Percentiles rank a stretch among this genome's conserved stretches.
These are phyloP conservation scores for Ptiloglossa arizonensis DNA, from an alignment of 1,140 invertebrate genomes.

Conservation along the genomic window DNA sequence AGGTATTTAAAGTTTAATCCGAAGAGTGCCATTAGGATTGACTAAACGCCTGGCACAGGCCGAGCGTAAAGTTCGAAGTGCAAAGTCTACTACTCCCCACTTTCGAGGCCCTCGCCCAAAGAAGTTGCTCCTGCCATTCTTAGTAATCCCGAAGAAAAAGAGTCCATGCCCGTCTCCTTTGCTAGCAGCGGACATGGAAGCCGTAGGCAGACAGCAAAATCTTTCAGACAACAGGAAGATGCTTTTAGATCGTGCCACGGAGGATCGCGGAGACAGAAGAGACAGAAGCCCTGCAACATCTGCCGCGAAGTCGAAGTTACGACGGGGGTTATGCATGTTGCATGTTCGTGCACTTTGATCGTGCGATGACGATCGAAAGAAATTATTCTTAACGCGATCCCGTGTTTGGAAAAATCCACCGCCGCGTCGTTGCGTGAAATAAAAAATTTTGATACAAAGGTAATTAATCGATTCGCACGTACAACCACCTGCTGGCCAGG, in stretches of 20 bases:
- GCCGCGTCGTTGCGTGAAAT: no score
- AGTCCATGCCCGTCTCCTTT: constrained; percentile 54
- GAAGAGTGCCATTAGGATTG: constrained; percentile 75
- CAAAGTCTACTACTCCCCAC: constrained; percentile 73
- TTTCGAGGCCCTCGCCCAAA: constrained; percentile 30
- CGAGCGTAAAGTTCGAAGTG: constrained; percentile 76
- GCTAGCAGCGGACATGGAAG: constrained; percentile 56
- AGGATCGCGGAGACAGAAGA: constrained; percentile 5
- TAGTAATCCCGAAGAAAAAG: constrained; percentile 43
- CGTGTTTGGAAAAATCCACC: no score
- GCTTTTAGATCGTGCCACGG: constrained; percentile 67
- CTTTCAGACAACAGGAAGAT: constrained; percentile 75
- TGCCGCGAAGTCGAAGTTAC: background rate
- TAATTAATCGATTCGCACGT: no score
- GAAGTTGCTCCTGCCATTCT: constrained; percentile 23
- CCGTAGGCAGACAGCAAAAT: constrained; percentile 52
- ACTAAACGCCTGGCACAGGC: constrained; percentile 70
- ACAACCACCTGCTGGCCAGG: no score
- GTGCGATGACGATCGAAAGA: no score
- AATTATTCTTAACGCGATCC: no score
- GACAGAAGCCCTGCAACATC: no score
- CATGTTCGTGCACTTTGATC: background rate
- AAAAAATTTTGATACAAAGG: no score
- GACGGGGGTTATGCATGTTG: background rate
- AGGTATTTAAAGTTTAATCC: constrained; percentile 78